These are phyloP conservation scores for Agelastica alni DNA, from an alignment of 2,888 invertebrate genomes.

Conservation along the genomic window DNA sequence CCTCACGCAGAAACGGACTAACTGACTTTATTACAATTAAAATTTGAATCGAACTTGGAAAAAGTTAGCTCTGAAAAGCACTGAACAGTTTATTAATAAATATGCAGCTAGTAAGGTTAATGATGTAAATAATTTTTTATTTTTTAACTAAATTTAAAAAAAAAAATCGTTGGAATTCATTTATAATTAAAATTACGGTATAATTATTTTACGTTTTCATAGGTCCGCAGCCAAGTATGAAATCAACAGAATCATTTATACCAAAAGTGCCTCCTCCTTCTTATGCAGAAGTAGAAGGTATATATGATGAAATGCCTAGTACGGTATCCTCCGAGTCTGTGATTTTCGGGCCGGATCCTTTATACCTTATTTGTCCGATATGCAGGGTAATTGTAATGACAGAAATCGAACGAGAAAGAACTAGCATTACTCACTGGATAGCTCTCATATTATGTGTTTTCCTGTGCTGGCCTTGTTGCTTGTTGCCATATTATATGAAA, in stretches of 20 bases:
- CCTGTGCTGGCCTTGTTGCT: slow-evolving; percentile 55
- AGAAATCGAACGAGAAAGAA: slow-evolving; percentile 45
- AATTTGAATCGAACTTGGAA: no score
- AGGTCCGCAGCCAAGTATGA: slow-evolving; percentile 34
- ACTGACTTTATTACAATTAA: no score
- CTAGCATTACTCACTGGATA: slow-evolving; percentile 49
- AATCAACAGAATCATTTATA: slow-evolving; percentile 36
- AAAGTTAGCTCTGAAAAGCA: no score
- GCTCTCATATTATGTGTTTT: slow-evolving; percentile 52
- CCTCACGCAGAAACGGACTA: no score
- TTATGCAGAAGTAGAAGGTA: slow-evolving; percentile 44
- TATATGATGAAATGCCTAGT: slow-evolving; percentile 37
- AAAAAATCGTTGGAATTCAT: no score
- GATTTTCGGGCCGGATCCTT: slow-evolving; percentile 51
- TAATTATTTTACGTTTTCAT: no score
- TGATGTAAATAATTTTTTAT: no score
- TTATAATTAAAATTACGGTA: no score
- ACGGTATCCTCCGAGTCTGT: slow-evolving; percentile 35
- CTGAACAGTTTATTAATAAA: no score
- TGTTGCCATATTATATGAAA: slow-evolving; percentile 53
- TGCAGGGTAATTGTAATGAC: slow-evolving; percentile 51
- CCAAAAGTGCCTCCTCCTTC: slow-evolving; percentile 44
- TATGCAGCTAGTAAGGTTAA: no score
- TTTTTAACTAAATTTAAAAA: no score
- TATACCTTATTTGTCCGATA: slow-evolving; percentile 50